Evolutionary conservation across 2,113 vertebrate species (phyloP).

Genomic region (Labeo rohita): DNA sequence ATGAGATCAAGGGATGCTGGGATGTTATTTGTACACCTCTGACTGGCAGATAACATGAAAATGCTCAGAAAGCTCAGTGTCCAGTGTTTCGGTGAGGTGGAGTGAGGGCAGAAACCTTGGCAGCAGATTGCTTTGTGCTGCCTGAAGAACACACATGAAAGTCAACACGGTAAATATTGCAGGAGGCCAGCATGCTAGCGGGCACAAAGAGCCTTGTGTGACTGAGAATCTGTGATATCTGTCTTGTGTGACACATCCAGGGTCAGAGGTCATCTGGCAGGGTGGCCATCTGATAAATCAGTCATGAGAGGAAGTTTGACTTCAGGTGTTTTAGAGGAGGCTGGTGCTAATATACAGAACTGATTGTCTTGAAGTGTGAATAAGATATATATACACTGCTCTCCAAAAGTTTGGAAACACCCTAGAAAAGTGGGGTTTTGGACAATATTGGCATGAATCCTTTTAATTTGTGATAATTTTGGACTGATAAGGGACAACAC

Average conservation of each 20-base stretch:
- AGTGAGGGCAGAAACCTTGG: background rate
- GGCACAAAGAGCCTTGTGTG: background rate
- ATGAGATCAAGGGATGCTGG: background rate
- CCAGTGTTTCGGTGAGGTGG: background rate
- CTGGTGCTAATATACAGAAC: background rate
- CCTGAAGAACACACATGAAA: constrained; percentile 37
- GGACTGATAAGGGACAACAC: too few relatives aligned
- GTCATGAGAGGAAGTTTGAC: background rate
- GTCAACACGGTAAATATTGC: constrained; percentile 31
- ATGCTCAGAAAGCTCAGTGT: background rate
- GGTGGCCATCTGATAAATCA: background rate
- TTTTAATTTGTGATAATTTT: too few relatives aligned
- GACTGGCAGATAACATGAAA: background rate
- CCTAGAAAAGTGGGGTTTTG: too few relatives aligned
- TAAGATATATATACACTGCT: too few relatives aligned
- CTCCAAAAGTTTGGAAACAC: too few relatives aligned
- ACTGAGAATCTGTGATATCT: background rate
- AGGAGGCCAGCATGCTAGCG: constrained; percentile 1
- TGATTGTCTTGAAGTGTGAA: constrained; percentile 10
- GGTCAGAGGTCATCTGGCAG: constrained; percentile 21
- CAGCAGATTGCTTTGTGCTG: constrained; percentile 6
- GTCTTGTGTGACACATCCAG: constrained; percentile 8
- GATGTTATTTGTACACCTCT: background rate
- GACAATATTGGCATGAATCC: too few relatives aligned
- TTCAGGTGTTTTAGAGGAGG: background rate